Conservation (phyloP, 2,113 vertebrate genomes). For the Rhea pennata region DNA sequence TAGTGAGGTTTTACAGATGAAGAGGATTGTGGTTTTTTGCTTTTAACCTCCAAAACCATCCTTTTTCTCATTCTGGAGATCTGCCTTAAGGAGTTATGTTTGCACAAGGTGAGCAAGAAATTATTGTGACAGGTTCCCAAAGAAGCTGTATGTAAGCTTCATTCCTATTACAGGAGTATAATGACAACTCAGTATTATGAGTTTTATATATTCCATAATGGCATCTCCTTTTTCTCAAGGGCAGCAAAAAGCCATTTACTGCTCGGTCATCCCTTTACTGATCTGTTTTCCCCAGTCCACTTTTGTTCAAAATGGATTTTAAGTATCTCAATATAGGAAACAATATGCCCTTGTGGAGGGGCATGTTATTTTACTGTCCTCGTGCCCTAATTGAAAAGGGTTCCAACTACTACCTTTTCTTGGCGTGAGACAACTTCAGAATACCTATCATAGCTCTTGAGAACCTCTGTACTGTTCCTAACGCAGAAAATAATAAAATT, state of each 20-base stretch:
- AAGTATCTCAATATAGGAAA: neutral
- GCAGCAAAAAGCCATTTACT: neutral
- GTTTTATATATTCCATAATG: neutral
- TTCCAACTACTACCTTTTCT: neutral
- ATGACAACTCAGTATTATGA: neutral
- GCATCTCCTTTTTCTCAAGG: neutral
- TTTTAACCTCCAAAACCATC: neutral
- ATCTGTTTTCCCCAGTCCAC: neutral
- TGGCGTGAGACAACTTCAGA: neutral
- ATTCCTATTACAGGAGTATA: neutral
- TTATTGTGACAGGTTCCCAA: neutral
- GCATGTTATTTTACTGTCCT: neutral
- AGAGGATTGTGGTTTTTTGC: neutral
- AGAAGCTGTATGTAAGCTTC: neutral
- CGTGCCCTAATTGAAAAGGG: neutral
- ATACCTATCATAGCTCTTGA: neutral
- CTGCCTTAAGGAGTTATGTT: neutral
- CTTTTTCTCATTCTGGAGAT: neutral
- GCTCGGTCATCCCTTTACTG: neutral
- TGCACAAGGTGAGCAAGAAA: neutral
- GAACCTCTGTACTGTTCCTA: neutral
- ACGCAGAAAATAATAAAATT: neutral
- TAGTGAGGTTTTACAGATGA: neutral
- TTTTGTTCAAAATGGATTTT: neutral
- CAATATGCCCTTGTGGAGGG: neutral